A percentile compares a stretch with the other conserved stretches of the same genome.
Evolutionary conservation across 2,888 invertebrate species (phyloP).

Genomic region (Sacculina carcini): DNA sequence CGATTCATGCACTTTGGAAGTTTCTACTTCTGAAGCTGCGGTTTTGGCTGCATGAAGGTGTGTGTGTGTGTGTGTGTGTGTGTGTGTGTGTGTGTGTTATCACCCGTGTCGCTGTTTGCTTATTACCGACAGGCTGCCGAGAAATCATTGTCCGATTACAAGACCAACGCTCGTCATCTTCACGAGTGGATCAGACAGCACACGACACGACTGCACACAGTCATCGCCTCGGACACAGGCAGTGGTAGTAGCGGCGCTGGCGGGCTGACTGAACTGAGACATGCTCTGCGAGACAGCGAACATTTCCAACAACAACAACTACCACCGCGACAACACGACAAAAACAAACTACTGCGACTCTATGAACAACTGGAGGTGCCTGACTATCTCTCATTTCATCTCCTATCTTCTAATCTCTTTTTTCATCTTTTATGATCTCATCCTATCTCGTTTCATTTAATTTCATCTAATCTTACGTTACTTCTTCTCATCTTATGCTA

Average conservation of each 20-base stretch:
- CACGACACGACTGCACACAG: constrained; percentile 42
- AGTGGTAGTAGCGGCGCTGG: constrained; percentile 11
- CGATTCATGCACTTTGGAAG: too few relatives aligned
- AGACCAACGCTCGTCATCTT: constrained; percentile 58
- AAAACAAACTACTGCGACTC: constrained; percentile 56
- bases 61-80: neutral
- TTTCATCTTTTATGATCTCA: neutral
- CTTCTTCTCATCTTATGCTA: neutral
- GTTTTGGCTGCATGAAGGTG: neutral
- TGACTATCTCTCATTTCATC: constrained; percentile 7
- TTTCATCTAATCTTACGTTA: neutral
- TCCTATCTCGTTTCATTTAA: neutral
- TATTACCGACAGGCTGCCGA: constrained; percentile 36
- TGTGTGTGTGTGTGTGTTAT: too few relatives aligned
- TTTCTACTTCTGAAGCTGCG: neutral
- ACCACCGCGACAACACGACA: constrained; percentile 65
- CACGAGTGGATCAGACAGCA: constrained; percentile 81
- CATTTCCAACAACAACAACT: constrained; percentile 85
- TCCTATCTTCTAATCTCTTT: constrained; percentile 9
- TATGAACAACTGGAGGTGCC: constrained; percentile 50
- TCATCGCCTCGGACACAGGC: constrained; percentile 11
- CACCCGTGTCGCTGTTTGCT: neutral
- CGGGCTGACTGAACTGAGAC: constrained; percentile 82
- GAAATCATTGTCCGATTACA: constrained; percentile 66
- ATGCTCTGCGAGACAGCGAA: constrained; percentile 65